Percentiles rank a stretch among this genome's conserved stretches.
Evolutionary conservation across 1,140 invertebrate species (phyloP).

Genomic region (Camponotus floridanus): DNA sequence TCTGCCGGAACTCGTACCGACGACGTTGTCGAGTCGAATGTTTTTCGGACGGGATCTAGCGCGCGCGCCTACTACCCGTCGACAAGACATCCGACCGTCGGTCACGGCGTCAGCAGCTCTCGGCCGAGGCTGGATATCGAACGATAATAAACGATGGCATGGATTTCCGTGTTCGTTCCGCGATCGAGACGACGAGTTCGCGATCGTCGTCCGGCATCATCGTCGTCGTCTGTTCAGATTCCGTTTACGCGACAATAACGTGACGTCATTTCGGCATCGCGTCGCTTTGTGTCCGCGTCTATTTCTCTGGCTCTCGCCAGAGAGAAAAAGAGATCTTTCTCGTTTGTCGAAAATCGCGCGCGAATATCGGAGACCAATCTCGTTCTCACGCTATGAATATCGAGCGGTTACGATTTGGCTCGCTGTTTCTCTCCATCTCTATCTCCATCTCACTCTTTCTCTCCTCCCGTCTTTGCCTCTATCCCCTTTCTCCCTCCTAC

Average conservation of each 20-base stretch:
- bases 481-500: neutral
- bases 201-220: neutral
- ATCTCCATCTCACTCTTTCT: neutral
- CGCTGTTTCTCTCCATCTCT: neutral
- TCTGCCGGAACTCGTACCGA: constrained; percentile 35
- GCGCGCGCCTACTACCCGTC: constrained; percentile 69
- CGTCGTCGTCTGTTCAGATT: no score
- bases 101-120: constrained; percentile 79
- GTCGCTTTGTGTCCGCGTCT: neutral
- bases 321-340: neutral
- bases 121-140: constrained; percentile 79
- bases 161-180: constrained; percentile 70
- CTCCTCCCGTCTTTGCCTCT: neutral
- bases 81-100: constrained; percentile 77
- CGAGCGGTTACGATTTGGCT: constrained; percentile 74
- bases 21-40: constrained; percentile 50
- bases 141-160: constrained; percentile 76
- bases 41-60: constrained; percentile 62
- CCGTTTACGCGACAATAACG: neutral
- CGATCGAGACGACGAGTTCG: neutral
- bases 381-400: constrained; percentile 70
- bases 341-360: constrained; percentile 15
- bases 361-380: constrained; percentile 40
- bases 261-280: constrained; percentile 42
- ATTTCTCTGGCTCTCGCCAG: neutral